Base-by-base conservation (phyloP, 2,888 invertebrate genomes). In the Philereme transversata region DNA sequence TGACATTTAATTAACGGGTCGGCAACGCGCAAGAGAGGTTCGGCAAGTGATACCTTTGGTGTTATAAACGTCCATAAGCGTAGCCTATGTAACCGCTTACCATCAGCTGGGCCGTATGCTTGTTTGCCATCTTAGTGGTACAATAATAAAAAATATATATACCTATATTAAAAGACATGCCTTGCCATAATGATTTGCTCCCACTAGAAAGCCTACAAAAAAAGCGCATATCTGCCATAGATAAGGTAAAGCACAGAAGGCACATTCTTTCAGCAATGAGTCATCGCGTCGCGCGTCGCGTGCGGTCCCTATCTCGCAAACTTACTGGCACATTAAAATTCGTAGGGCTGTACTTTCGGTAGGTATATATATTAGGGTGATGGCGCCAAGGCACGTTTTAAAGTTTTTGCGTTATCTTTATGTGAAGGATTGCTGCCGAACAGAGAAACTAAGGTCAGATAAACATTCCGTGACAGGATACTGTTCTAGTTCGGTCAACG, bases 221-320 rank as follows among this genome's bases (percentile, higher is more conserved):
- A 59, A 52, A 55, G 48, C 33, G 59, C 56, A 59, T 59, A 59
- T 57, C 34, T 38, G n/a, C 10, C 62, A 62, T 34, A 59, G 63
- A 63, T 56, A 59, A 59, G 45, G 56, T 46, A 35, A 46, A 50
- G 55, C 50, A 63, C 59, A 60, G 59, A 48, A 63, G 59, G 58
- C 57, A 44, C 38, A 60, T 57, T 61, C 52, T 22, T 33, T 50
- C 44, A 9, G 35, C 57, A 51, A 54, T 69, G 68, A 65, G 56
- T 67, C 69, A 69, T 48, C 57, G 9, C 43, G 43, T 35, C 48
- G 51, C 22, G n/a, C 48, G 51, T 67, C 65, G 67, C 67, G 69
- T 67, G 67, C 62, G 57, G 46, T 22, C 44, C 33, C 36, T 60
- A 55, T 57, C 57, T 54, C 54, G 54, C 51, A 38, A 51, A 54